Conservation (phyloP, 2,113 vertebrate genomes). For the Phodopus roborovskii region DNA sequence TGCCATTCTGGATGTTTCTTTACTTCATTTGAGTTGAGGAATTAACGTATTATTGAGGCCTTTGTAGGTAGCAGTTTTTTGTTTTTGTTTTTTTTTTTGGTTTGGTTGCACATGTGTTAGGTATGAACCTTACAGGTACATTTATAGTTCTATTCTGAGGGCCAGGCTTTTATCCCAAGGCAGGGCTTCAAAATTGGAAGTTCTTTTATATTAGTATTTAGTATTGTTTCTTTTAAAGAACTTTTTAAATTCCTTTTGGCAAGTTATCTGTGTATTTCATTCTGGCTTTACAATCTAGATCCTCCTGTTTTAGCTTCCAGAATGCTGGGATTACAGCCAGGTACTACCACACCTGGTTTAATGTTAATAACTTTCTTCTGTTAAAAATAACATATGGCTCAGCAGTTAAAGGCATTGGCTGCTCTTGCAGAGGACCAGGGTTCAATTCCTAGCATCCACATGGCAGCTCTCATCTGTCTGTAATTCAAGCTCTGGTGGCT, state of each 20-base stretch:
- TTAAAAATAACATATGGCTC: background rate
- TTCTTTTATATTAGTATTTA: background rate
- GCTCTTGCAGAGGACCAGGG: background rate
- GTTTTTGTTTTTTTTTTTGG: background rate
- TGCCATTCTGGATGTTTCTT: conserved; percentile 47
- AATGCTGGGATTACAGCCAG: background rate
- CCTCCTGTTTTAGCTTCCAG: background rate
- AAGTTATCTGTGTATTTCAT: background rate
- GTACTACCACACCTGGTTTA: background rate
- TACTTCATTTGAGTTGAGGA: conserved; percentile 50
- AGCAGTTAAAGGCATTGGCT: background rate
- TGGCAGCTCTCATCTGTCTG: background rate
- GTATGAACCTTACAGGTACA: background rate
- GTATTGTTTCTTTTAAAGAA: background rate
- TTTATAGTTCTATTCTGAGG: background rate
- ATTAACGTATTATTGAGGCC: background rate
- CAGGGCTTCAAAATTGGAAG: background rate
- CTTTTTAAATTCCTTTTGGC: background rate
- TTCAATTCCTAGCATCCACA: background rate
- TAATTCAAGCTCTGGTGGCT: background rate
- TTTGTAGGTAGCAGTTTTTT: background rate
- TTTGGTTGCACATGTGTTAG: background rate
- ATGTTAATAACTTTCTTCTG: background rate
- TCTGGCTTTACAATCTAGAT: background rate
- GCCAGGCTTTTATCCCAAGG: background rate